Conservation (phyloP, 2,113 vertebrate genomes). For the Cromileptes altivelis region DNA sequence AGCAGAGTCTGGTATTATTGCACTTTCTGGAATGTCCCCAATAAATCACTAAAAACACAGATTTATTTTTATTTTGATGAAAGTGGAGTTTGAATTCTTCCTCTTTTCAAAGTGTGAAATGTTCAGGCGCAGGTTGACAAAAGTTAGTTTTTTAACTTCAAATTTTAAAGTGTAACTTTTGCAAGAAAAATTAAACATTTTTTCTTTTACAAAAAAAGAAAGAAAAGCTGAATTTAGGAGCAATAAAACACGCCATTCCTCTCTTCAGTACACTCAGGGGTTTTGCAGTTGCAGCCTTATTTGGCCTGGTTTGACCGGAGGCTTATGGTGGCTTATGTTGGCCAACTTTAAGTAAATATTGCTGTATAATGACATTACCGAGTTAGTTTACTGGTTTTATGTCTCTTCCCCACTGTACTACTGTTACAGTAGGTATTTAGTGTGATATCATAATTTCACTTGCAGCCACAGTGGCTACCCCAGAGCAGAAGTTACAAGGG, state of each 20-base stretch:
- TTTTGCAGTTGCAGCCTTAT: not conserved
- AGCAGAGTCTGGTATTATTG: conserved; percentile 31
- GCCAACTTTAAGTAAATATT: conserved; percentile 1
- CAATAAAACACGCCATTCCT: not conserved
- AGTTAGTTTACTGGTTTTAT: not conserved
- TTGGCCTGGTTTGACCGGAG: conserved; percentile 12
- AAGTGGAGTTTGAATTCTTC: conserved; percentile 21
- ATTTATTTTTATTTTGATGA: conserved; percentile 34
- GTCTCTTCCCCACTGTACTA: not conserved
- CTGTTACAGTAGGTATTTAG: not conserved
- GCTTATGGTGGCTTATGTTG: not conserved
- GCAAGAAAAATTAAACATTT: not conserved
- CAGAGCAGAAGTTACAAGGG: not conserved
- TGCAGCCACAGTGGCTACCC: not conserved
- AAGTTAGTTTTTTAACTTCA: not conserved
- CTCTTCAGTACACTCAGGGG: not conserved
- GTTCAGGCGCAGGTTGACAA: not conserved
- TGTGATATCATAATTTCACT: not conserved
- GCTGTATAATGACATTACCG: not conserved
- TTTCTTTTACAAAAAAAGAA: not conserved
- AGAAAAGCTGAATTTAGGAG: not conserved
- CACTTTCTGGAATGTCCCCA: conserved; percentile 53
- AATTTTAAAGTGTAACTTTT: not conserved
- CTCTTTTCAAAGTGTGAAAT: conserved; percentile 28
- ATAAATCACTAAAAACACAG: conserved; percentile 16